Percentiles rank a stretch among this genome's conserved stretches.
phyloP scores from a whole-genome alignment of 2,113 vertebrate genomes.

The Platysteira castanea region DNA sequence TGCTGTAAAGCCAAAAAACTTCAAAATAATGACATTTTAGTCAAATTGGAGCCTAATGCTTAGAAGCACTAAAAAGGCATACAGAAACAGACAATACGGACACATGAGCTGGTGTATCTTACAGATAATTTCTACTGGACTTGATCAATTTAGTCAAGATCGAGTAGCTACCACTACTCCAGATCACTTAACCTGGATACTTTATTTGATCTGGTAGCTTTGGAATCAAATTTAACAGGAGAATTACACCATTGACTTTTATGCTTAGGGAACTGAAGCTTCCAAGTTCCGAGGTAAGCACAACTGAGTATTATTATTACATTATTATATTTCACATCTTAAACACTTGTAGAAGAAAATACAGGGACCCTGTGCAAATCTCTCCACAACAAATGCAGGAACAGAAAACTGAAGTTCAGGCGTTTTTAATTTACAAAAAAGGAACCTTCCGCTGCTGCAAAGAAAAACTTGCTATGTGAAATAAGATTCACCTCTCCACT shows the following conservation, averaged over 20 bases:
- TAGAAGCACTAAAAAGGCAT: not conserved
- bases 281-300: not conserved
- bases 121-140: not conserved
- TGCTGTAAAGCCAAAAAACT: not conserved
- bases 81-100: not conserved
- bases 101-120: not conserved
- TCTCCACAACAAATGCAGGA: not conserved
- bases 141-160: not conserved
- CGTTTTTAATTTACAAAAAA: not conserved
- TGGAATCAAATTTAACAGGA: not conserved
- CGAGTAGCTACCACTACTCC: too few species aligned
- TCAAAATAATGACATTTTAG: not conserved
- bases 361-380: not conserved
- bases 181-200: not conserved
- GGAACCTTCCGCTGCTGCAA: not conserved
- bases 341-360: not conserved
- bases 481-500: not conserved
- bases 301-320: not conserved
- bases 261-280: not conserved
- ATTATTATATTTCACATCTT: not conserved
- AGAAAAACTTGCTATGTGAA: not conserved
- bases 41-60: not conserved
- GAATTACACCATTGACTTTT: not conserved
- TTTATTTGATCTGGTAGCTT: not conserved
- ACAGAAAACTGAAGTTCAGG: not conserved